Evolutionary conservation across 2,888 invertebrate species (phyloP).

Genomic region (Drosophila antonietae): DNA sequence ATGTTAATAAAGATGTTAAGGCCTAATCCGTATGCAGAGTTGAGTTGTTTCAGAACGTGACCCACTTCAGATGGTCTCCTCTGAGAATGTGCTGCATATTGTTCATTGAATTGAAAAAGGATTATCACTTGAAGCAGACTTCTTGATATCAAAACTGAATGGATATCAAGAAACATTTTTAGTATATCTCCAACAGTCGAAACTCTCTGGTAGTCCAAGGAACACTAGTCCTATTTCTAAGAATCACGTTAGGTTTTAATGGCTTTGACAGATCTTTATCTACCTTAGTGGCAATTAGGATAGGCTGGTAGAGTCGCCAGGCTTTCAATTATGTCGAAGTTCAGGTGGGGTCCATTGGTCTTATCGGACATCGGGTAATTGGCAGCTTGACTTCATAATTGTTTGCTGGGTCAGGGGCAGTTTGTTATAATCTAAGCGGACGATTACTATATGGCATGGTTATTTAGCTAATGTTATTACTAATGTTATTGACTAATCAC

Average conservation of each 20-base stretch:
- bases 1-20: conserved; percentile 49
- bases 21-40: conserved; percentile 17
- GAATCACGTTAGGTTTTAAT: conserved; percentile 30
- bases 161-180: background rate
- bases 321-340: conserved; percentile 41
- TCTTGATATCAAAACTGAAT: conserved; percentile 4
- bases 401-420: conserved; percentile 30
- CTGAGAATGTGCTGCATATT: background rate
- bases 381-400: conserved; percentile 45
- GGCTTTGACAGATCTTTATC: conserved; percentile 39
- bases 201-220: conserved; percentile 17
- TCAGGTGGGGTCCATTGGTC: conserved; percentile 39
- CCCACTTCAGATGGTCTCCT: background rate
- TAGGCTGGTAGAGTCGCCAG: conserved; percentile 20
- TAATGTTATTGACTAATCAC: no score
- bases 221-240: conserved; percentile 30
- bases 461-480: no score
- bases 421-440: conserved; percentile 41
- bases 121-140: background rate
- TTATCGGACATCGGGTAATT: conserved; percentile 67
- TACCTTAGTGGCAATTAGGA: conserved; percentile 35
- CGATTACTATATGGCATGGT: background rate
- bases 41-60: conserved; percentile 37
- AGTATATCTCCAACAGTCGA: background rate
- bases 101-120: background rate